Evolutionary conservation across 2,888 invertebrate species (phyloP).

Genomic region (Scotopteryx bipunctaria): DNA sequence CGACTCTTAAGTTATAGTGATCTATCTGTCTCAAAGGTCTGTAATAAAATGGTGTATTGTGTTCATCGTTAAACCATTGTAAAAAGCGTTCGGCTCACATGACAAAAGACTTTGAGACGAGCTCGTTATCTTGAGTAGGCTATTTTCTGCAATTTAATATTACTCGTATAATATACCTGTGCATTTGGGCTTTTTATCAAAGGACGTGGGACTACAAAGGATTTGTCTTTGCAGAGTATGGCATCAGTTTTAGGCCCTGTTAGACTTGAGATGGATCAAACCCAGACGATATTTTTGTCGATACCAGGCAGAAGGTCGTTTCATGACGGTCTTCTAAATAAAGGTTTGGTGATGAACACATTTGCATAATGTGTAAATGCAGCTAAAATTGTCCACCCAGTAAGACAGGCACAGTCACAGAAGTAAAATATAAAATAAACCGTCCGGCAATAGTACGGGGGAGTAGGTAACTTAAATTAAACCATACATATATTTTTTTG

Average conservation of each 20-base stretch:
- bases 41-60: constrained; percentile 27
- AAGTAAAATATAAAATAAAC: too few relatives aligned
- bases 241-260: constrained; percentile 18
- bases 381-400: too few relatives aligned
- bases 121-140: constrained; percentile 54
- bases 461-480: too few relatives aligned
- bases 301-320: too few relatives aligned
- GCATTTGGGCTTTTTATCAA: constrained; percentile 33
- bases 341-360: too few relatives aligned
- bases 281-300: background rate
- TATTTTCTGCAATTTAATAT: constrained; percentile 64
- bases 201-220: constrained; percentile 24
- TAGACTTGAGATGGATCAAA: constrained; percentile 13
- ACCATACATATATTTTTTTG: background rate
- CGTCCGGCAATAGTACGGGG: too few relatives aligned
- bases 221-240: constrained; percentile 6
- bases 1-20: constrained; percentile 5
- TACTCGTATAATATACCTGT: constrained; percentile 43
- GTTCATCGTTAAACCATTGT: constrained; percentile 38
- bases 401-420: too few relatives aligned
- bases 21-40: constrained; percentile 1
- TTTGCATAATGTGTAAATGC: too few relatives aligned
- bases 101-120: constrained; percentile 41
- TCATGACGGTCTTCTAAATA: too few relatives aligned
- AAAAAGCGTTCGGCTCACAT: constrained; percentile 40